Evolutionary conservation across 2,797 vertebrate species (phyloP).

Genomic region (Bucorvus abyssinicus): DNA sequence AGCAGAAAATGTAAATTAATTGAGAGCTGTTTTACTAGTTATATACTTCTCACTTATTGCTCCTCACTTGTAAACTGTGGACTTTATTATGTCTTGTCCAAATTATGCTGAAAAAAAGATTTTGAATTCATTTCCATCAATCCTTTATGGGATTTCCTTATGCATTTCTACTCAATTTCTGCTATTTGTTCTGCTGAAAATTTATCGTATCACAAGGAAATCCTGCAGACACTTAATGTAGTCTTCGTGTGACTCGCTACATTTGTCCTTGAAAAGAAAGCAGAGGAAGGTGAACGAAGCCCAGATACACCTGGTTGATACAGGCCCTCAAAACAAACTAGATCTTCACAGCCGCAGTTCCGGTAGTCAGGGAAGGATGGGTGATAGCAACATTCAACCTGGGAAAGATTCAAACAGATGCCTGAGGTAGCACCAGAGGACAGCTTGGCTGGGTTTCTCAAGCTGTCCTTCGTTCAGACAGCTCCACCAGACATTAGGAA

Average conservation of each 20-base stretch:
- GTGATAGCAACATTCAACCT: not conserved
- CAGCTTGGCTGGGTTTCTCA: not conserved
- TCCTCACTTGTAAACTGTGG: slow-evolving; percentile 12
- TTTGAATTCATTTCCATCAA: not conserved
- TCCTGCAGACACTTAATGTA: not conserved
- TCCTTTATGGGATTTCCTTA: not conserved
- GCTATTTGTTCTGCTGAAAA: slow-evolving; percentile 21
- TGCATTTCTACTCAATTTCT: not conserved
- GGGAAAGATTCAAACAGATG: not conserved
- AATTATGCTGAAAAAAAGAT: not conserved
- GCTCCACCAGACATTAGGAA: accelerated
- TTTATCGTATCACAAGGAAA: not conserved
- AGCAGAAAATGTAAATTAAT: slow-evolving; percentile 46
- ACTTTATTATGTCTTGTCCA: not conserved
- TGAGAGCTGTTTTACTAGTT: slow-evolving; percentile 5
- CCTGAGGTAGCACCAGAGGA: not conserved
- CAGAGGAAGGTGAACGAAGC: not conserved
- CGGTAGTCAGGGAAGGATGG: not conserved
- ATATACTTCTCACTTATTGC: slow-evolving; percentile 6
- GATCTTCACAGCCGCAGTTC: not conserved
- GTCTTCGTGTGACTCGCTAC: not conserved
- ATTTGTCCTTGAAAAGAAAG: not conserved
- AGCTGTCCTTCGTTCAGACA: not conserved
- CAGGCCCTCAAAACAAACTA: not conserved
- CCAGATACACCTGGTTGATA: not conserved